Conservation (phyloP, 2,888 invertebrate species). For the Podotricha telesiphe region DNA sequence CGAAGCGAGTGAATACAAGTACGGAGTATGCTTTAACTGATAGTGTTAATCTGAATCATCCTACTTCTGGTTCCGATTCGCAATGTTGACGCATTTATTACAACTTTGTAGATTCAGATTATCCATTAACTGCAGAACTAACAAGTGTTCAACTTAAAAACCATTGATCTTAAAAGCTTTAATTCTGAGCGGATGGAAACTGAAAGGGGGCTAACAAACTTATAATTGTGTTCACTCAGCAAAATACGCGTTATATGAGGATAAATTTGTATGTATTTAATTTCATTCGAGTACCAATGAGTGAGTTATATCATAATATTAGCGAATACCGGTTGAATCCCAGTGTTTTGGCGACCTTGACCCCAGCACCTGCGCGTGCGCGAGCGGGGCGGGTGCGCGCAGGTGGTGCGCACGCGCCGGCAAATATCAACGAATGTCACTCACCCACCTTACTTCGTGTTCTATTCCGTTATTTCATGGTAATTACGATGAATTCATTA, state of each 20-base stretch:
- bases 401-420: constrained; percentile 50
- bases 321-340: constrained; percentile 45
- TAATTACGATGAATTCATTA: constrained; percentile 33
- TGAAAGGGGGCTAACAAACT: not conserved
- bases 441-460: constrained; percentile 55
- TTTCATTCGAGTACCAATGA: not conserved
- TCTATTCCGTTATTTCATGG: constrained; percentile 42
- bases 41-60: no score
- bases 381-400: constrained; percentile 51
- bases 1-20: no score
- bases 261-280: no score
- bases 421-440: constrained; percentile 71
- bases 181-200: not conserved
- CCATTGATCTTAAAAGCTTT: not conserved
- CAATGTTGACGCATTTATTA: not conserved
- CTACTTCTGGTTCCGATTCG: no score
- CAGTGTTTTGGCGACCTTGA: constrained; percentile 45
- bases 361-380: constrained; percentile 44
- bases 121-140: not conserved
- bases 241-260: not conserved
- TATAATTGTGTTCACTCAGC: not conserved
- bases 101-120: not conserved
- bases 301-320: not conserved
- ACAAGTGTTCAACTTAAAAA: not conserved
- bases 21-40: no score